Base-by-base conservation (phyloP, 2,113 vertebrate genomes). In the Cheilinus undulatus region DNA sequence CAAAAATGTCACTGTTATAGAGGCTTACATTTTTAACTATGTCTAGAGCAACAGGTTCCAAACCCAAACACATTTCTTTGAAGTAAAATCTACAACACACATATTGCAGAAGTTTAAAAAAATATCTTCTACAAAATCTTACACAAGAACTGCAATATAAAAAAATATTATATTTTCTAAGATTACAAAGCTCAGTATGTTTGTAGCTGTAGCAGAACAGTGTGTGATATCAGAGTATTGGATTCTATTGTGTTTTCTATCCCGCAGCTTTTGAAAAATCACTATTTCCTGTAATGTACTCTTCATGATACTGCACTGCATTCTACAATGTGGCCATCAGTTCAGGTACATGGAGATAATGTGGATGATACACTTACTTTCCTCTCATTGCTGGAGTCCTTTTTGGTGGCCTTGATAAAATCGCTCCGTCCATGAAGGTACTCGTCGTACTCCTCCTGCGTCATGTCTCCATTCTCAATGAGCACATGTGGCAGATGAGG, bases 391-490 rank as follows among this genome's bases (percentile, higher is more conserved):
- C 96, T 96, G 72, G 93, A 78, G 82, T 96, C 94, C 84, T 96
- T 98, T 92, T 95, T 97, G 5, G 89, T 96, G 66, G 95, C 96
- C 88, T 94, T 96, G 78, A 97, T 95, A 91, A 97, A 97, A 63
- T 97, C 95, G 0, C 90, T 95, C 68, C 95, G 94, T 42, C 96
- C 93, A 51, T 93, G 95, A 76, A 99, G 87, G 83, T 96, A 95
- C 34, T 94, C 95, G 1, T 97, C 95, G 0, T 97, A 99, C 80
- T 97, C 95, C 20, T 93, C 93, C 14, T 93, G 89, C 1, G 91
- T 95, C 97, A 98, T 97, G 88, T 97, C 96, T 24, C 97, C 97
- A 0, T 94, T 95, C 81, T 99, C 97, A 45, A 96, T 92, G 65
- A 98, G 92, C 72, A 97, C 28, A 0, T 97, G 96, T 2, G 97